phyloP scores from a whole-genome alignment of 2,113 vertebrate species.

The Oncorhynchus clarkii region DNA sequence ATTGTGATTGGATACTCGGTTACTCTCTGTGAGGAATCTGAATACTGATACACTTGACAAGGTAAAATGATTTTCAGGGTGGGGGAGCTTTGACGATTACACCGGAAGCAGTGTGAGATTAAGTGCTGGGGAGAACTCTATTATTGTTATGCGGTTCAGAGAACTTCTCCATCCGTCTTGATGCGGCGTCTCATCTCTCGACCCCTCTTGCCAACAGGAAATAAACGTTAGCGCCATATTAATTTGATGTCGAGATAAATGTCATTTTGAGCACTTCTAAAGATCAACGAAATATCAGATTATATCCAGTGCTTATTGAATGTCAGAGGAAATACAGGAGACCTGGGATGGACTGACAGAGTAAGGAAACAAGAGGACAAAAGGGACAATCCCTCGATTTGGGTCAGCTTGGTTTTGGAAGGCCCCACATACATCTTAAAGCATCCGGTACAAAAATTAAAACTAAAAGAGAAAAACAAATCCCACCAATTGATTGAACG shows the following conservation, averaged over 20 bases:
- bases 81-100: background rate
- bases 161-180: constrained; percentile 21
- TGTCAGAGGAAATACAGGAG: constrained; percentile 20
- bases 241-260: constrained; percentile 66
- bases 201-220: constrained; percentile 50
- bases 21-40: constrained; percentile 4
- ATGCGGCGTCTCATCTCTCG: background rate
- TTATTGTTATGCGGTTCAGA: constrained; percentile 44
- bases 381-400: background rate
- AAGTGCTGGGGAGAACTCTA: constrained; percentile 25
- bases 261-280: constrained; percentile 59
- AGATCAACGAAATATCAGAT: constrained; percentile 62
- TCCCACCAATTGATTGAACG: background rate
- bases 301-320: constrained; percentile 21
- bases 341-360: background rate
- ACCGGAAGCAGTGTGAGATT: too few species aligned
- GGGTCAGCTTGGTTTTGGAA: background rate
- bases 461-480: background rate
- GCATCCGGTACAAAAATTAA: background rate
- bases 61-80: constrained; percentile 13
- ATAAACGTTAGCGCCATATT: constrained; percentile 53
- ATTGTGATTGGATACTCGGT: constrained; percentile 6
- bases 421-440: too few species aligned
- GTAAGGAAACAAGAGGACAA: background rate
- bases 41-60: constrained; percentile 17